These are phyloP conservation scores for Orestias chungarensis DNA, from an alignment of 2,797 vertebrate species.

Conservation along the genomic window DNA sequence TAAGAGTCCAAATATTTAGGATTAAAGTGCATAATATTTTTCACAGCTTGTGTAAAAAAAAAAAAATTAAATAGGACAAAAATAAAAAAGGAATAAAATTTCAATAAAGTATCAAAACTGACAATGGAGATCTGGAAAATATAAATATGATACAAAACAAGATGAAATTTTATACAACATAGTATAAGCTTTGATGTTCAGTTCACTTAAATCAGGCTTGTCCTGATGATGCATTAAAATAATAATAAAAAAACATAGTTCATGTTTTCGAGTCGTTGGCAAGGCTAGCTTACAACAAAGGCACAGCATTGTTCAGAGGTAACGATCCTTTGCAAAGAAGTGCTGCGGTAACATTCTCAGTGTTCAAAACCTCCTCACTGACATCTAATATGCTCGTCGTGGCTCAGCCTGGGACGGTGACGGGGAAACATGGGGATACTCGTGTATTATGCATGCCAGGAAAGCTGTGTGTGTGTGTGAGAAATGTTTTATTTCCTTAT, in stretches of 20 bases:
- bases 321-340: slow-evolving; percentile 83
- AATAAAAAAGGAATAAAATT: slow-evolving; percentile 52
- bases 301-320: slow-evolving; percentile 87
- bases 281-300: slow-evolving; percentile 88
- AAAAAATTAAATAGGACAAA: slow-evolving; percentile 65
- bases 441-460: slow-evolving; percentile 39
- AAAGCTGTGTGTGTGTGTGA: too few relatives aligned
- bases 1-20: slow-evolving; percentile 74
- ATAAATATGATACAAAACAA: slow-evolving; percentile 76
- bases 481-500: too few relatives aligned
- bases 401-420: slow-evolving; percentile 58
- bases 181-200: slow-evolving; percentile 72
- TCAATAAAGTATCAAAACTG: slow-evolving; percentile 74
- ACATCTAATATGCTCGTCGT: slow-evolving; percentile 67
- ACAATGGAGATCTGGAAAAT: slow-evolving; percentile 74
- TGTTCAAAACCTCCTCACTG: slow-evolving; percentile 56
- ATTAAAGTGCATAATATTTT: slow-evolving; percentile 86
- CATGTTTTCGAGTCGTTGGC: slow-evolving; percentile 80
- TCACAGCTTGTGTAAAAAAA: slow-evolving; percentile 88
- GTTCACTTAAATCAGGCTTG: slow-evolving; percentile 74
- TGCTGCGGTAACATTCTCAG: slow-evolving; percentile 73
- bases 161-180: slow-evolving; percentile 70
- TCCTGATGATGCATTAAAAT: slow-evolving; percentile 62
- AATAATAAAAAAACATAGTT: slow-evolving; percentile 61
- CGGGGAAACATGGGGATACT: slow-evolving; percentile 45